Evolutionary conservation across 2,113 vertebrate species (phyloP), one percentile per base, ranked within the genome.

Genomic region (Dryoscopus gambensis): DNA sequence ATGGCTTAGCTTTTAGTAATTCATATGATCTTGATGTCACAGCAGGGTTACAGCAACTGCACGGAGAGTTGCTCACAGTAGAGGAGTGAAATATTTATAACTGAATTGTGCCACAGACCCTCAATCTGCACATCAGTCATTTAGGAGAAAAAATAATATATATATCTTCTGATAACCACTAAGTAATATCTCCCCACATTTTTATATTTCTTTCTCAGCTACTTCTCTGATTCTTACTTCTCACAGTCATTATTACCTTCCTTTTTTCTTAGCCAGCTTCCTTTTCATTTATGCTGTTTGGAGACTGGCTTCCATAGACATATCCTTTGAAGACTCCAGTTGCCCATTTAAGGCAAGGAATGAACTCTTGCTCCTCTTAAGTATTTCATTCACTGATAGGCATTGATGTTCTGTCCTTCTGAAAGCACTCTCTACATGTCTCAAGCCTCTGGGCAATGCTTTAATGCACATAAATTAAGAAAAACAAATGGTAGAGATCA

Each of bases 381-480:
- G 47, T 44, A 67, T 84, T 96, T 87, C 80, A 78, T 95, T 91
- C 87, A 89, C 46, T 71, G 70, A 44, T 84, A 93, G 76, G 39
- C 83, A 92, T 63, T 96, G 87, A 91, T 81, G 55, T 96, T 91
- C 83, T 77, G 71, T 80, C 60, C 64, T 85, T 90, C 82, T 92
- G 83, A 94, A 92, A 94, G 56, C 62, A 25, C 49, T 25, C 52
- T 59, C 37, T 78, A 46, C 71, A 23, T n/a, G n/a, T 86, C 62
- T 87, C 33, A 90, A 68, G 68, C 92, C 92, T 94, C 83, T 90
- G 57, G 92, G 92, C 90, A 93, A 78, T 53, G 49, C 71, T 93
- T 96, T 92, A 92, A 95, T 95, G 77, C 92, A 94, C 35, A 71
- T 90, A 95, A 96, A 94, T 95, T 95, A 96, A 96, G 81, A 95